phyloP scores from a whole-genome alignment of 2,888 invertebrate genomes.

The Lutraria lutraria region DNA sequence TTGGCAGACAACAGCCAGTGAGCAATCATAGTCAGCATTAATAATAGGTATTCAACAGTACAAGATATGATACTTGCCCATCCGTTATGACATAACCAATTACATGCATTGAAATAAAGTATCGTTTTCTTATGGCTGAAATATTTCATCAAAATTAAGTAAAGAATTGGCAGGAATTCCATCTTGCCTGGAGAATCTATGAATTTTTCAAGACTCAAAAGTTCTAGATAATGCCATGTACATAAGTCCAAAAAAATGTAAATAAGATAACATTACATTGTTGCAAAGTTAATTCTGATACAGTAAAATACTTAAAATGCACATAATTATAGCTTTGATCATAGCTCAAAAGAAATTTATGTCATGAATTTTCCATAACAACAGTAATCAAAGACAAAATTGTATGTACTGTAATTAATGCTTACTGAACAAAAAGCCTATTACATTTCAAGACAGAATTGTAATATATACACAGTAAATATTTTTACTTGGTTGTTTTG shows the following conservation, averaged over 20 bases:
- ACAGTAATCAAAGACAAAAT: too few relatives aligned
- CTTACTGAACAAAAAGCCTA: too few relatives aligned
- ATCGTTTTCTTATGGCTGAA: background rate
- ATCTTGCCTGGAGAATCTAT: background rate
- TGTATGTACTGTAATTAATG: too few relatives aligned
- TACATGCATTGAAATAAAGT: background rate
- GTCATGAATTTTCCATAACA: too few relatives aligned
- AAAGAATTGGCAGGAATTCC: constrained; percentile 6
- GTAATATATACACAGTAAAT: too few relatives aligned
- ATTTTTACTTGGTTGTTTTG: too few relatives aligned
- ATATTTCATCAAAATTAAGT: background rate
- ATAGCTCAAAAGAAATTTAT: too few relatives aligned
- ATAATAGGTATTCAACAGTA: background rate
- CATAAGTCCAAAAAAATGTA: background rate
- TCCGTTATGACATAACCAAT: constrained; percentile 14
- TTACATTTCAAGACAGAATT: too few relatives aligned
- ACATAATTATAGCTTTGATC: too few relatives aligned
- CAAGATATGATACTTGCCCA: background rate
- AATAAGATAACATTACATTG: background rate
- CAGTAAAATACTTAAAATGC: too few relatives aligned
- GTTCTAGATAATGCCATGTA: background rate
- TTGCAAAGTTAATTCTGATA: background rate
- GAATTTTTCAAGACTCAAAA: background rate
- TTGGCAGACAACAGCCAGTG: background rate
- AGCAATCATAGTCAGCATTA: background rate